Conservation (phyloP, 2,888 invertebrate genomes). For the Nymphalis polychloros region DNA sequence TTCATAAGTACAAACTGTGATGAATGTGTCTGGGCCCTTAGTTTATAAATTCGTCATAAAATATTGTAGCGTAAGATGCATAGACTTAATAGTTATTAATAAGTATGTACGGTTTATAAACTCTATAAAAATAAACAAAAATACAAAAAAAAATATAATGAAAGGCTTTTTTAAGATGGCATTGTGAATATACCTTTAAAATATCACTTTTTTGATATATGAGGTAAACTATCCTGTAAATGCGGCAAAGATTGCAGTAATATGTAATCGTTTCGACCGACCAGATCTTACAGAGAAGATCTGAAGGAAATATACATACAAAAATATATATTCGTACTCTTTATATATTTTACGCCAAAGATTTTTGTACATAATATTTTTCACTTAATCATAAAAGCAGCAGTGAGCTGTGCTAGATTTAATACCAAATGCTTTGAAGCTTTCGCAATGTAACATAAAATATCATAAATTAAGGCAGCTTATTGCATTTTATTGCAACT, state of each 20-base stretch:
- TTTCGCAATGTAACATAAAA: slow-evolving; percentile 70
- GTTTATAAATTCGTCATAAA: slow-evolving; percentile 80
- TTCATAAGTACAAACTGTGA: slow-evolving; percentile 78
- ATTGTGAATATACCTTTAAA: slow-evolving; percentile 71
- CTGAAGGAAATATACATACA: slow-evolving; percentile 77
- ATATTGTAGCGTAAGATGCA: slow-evolving; percentile 68
- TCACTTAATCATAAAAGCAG: slow-evolving; percentile 49
- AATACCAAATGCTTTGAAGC: slow-evolving; percentile 70
- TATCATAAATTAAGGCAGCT: slow-evolving; percentile 66
- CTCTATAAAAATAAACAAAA: slow-evolving; percentile 46
- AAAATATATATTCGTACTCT: slow-evolving; percentile 54
- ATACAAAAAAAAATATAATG: slow-evolving; percentile 46
- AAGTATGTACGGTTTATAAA: slow-evolving; percentile 55
- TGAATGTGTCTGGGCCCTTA: slow-evolving; percentile 81
- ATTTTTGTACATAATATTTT: slow-evolving; percentile 75
- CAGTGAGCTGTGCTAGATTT: slow-evolving; percentile 66
- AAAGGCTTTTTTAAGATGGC: slow-evolving; percentile 53
- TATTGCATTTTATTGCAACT: slow-evolving; percentile 65
- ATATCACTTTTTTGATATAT: slow-evolving; percentile 54
- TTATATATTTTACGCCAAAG: slow-evolving; percentile 59
- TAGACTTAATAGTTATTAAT: slow-evolving; percentile 65
- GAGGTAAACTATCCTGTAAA: slow-evolving; percentile 79
- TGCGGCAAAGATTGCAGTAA: slow-evolving; percentile 71
- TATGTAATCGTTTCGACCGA: slow-evolving; percentile 80
- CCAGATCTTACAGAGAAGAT: slow-evolving; percentile 75